Percentiles rank a stretch among this genome's conserved stretches.
Evolutionary conservation across 2,888 invertebrate species (phyloP).

Genomic region (Lepidocyrtoides sp.): DNA sequence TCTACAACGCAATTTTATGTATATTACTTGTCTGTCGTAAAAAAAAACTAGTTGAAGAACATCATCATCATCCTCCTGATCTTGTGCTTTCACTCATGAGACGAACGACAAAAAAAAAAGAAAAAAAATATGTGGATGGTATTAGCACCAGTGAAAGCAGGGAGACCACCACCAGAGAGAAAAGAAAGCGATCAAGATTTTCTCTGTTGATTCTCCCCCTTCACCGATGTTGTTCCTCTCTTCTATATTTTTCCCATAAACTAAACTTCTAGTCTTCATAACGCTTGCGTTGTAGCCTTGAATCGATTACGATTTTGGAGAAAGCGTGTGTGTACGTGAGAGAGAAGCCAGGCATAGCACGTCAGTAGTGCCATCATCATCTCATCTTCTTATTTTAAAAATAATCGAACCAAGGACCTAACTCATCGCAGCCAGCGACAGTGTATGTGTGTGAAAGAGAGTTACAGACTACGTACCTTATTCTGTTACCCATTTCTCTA

Average conservation of each 20-base stretch:
- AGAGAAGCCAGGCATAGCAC: too few species aligned
- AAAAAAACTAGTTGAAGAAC: not conserved
- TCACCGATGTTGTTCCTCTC: not conserved
- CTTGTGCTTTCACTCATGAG: slow-evolving; percentile 30
- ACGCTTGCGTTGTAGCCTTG: slow-evolving; percentile 83
- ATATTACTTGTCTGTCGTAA: not conserved
- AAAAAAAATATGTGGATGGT: not conserved
- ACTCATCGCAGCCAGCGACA: too few species aligned
- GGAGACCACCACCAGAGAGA: not conserved
- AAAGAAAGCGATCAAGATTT: slow-evolving; percentile 84
- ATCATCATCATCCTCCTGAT: too few species aligned
- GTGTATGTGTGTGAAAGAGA: not conserved
- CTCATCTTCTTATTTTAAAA: too few species aligned
- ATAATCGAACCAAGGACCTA: too few species aligned
- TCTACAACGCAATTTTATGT: too few species aligned
- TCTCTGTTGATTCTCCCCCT: slow-evolving; percentile 67
- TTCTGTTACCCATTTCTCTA: not conserved
- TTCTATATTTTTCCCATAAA: not conserved
- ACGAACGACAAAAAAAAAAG: slow-evolving; percentile 5
- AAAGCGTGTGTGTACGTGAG: slow-evolving; percentile 72
- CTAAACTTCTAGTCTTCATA: slow-evolving; percentile 28
- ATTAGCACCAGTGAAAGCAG: slow-evolving; percentile 38
- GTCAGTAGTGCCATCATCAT: too few species aligned
- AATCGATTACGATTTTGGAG: slow-evolving; percentile 84
- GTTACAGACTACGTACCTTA: not conserved